Percentiles rank a stretch among this genome's conserved stretches.
These are phyloP conservation scores for Oreochromis grahami DNA, from an alignment of 2,797 vertebrate species.

Conservation along the genomic window DNA sequence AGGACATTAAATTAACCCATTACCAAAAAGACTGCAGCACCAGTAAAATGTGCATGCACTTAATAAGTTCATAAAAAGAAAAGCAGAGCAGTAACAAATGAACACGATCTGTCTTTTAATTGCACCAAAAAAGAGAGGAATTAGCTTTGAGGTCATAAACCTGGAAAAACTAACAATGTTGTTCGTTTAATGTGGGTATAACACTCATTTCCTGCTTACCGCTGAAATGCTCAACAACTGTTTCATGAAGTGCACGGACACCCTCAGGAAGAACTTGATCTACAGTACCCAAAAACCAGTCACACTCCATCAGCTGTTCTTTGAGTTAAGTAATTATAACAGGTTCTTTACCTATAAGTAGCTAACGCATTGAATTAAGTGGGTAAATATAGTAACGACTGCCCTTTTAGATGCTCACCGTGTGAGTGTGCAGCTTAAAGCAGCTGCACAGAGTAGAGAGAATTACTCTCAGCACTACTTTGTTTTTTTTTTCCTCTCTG, in stretches of 20 bases:
- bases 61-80: slow-evolving; percentile 1
- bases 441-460: not conserved
- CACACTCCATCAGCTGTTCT: not conserved
- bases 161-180: not conserved
- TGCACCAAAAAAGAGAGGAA: not conserved
- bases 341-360: not conserved
- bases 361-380: not conserved
- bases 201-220: not conserved
- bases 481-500: not conserved
- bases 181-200: not conserved
- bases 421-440: not conserved
- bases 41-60: not conserved
- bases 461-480: not conserved
- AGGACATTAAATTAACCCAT: slow-evolving; percentile 2
- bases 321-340: not conserved
- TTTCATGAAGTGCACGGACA: not conserved
- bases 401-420: not conserved
- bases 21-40: not conserved
- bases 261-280: not conserved
- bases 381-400: not conserved
- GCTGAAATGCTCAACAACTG: not conserved
- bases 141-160: not conserved
- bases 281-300: not conserved
- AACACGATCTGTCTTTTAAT: not conserved
- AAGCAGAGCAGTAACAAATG: not conserved